These are phyloP conservation scores for Lophotis ruficrista DNA, from an alignment of 2,113 vertebrate genomes.

Conservation along the genomic window DNA sequence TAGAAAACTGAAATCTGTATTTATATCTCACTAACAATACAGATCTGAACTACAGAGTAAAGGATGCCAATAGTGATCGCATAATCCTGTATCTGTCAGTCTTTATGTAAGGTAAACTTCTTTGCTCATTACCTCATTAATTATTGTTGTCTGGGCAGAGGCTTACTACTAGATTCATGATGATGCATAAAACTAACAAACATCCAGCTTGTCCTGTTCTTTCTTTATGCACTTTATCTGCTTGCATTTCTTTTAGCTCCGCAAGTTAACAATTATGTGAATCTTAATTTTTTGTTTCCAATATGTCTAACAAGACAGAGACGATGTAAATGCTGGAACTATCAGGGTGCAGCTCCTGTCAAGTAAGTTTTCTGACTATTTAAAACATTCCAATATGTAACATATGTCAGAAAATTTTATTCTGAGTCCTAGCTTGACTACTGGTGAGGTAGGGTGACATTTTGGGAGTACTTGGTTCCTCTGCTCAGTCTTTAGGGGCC, in stretches of 20 bases:
- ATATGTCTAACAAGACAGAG: not conserved
- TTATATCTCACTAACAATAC: not conserved
- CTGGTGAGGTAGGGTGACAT: not conserved
- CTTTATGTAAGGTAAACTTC: not conserved
- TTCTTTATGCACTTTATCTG: not conserved
- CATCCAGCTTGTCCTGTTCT: not conserved
- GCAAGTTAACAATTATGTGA: not conserved
- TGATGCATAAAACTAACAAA: constrained; percentile 4
- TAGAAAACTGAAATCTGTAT: not conserved
- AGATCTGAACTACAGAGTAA: not conserved
- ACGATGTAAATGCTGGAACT: not conserved
- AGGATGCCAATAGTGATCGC: not conserved
- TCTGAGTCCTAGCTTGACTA: not conserved
- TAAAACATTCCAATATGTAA: not conserved
- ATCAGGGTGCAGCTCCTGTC: not conserved
- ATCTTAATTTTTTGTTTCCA: not conserved
- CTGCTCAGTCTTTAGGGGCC: not conserved
- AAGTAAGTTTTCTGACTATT: constrained; percentile 17
- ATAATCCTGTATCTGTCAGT: not conserved
- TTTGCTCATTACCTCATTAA: not conserved
- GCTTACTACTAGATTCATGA: not conserved
- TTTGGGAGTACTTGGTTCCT: not conserved
- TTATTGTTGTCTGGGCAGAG: not conserved
- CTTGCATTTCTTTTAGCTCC: not conserved
- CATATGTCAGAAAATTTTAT: not conserved